phyloP scores from a whole-genome alignment of 2,888 invertebrate genomes.

The Terebella lapidaria region DNA sequence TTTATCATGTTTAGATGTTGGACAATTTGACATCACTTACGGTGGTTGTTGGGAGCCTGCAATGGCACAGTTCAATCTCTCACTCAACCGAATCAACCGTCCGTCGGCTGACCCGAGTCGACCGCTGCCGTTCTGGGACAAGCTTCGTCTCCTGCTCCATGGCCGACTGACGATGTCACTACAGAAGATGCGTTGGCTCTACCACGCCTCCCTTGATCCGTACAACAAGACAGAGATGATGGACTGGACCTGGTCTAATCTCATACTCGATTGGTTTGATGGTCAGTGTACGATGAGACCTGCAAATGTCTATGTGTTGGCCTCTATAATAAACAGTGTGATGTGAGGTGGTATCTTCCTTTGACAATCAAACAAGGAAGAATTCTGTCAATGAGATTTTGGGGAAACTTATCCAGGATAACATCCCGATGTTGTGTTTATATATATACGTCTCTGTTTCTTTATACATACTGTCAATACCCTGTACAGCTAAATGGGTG shows the following conservation, averaged over 20 bases:
- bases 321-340: no score
- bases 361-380: no score
- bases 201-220: conserved; percentile 94
- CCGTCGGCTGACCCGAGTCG: conserved; percentile 75
- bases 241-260: conserved; percentile 92
- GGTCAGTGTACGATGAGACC: conserved; percentile 58
- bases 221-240: conserved; percentile 99
- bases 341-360: no score
- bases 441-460: no score
- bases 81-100: conserved; percentile 66
- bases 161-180: conserved; percentile 86
- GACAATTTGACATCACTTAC: conserved; percentile 84
- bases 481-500: conserved; percentile 67
- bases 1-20: neutral
- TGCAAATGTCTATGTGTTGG: no score
- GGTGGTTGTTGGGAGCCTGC: conserved; percentile 99
- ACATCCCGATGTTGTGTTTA: no score
- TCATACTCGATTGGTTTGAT: conserved; percentile 94
- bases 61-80: conserved; percentile 81
- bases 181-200: conserved; percentile 78
- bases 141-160: conserved; percentile 84
- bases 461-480: no score
- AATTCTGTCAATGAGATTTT: no score
- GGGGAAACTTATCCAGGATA: no score
- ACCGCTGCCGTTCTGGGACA: conserved; percentile 97